Conservation (phyloP, 2,888 invertebrate genomes). For the Hypsopygia costalis region DNA sequence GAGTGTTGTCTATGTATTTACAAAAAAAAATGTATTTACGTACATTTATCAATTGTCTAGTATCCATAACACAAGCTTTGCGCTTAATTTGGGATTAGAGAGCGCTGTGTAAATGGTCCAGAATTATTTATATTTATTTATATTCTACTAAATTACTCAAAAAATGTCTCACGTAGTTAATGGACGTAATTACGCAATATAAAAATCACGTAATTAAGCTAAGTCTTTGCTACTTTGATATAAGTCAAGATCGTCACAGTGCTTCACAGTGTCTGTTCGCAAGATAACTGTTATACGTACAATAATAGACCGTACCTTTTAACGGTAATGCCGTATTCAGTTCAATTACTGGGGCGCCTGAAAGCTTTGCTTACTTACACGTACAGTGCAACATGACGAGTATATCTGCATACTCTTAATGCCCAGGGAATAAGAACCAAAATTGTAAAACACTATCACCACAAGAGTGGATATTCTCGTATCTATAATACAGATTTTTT, state of each 20-base stretch:
- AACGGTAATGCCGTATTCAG: slow-evolving; percentile 23
- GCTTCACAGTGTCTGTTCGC: background rate
- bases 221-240: too few relatives aligned
- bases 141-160: too few relatives aligned
- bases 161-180: too few relatives aligned
- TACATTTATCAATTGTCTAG: too few relatives aligned
- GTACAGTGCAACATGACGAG: slow-evolving; percentile 8
- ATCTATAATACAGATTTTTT: slow-evolving; percentile 43
- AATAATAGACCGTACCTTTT: slow-evolving; percentile 9
- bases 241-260: background rate
- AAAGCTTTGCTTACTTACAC: slow-evolving; percentile 31
- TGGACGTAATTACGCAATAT: too few relatives aligned
- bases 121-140: too few relatives aligned
- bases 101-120: too few relatives aligned
- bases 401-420: background rate
- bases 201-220: too few relatives aligned
- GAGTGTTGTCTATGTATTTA: too few relatives aligned
- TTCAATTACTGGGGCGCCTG: slow-evolving; percentile 33
- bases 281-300: slow-evolving; percentile 7
- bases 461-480: slow-evolving; percentile 16
- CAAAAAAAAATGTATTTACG: too few relatives aligned
- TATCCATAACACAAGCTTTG: too few relatives aligned
- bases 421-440: background rate
- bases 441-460: background rate
- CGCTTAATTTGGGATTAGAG: too few relatives aligned